Evolutionary conservation across 2,113 vertebrate species (phyloP).

Genomic region (Oxyura jamaicensis): DNA sequence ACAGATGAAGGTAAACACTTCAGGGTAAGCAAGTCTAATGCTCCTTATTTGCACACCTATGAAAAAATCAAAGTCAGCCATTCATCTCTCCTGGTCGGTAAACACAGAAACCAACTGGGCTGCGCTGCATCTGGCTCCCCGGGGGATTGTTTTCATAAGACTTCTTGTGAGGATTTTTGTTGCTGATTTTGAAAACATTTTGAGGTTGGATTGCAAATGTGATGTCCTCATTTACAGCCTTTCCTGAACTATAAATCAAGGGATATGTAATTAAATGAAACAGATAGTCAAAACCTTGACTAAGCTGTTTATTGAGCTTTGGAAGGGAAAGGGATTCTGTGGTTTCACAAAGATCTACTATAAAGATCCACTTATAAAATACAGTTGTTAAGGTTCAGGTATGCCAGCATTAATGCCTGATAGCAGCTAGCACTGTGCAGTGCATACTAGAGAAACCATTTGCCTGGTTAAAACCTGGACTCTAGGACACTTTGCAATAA

Average conservation of each 20-base stretch:
- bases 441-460: neutral
- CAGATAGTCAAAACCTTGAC: constrained; percentile 62
- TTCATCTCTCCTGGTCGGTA: constrained; percentile 61
- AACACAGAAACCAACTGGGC: constrained; percentile 34
- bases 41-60: constrained; percentile 56
- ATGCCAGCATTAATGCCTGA: neutral
- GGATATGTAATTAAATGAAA: constrained; percentile 54
- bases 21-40: constrained; percentile 52
- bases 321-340: constrained; percentile 27
- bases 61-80: constrained; percentile 64
- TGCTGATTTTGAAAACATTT: constrained; percentile 61
- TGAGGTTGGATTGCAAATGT: constrained; percentile 46
- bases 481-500: neutral
- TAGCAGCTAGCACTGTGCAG: neutral
- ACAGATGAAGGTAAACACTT: constrained; percentile 59
- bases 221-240: constrained; percentile 61
- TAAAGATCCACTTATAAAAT: constrained; percentile 39
- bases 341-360: constrained; percentile 27
- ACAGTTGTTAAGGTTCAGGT: neutral
- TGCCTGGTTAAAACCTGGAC: neutral
- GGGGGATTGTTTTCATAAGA: constrained; percentile 43
- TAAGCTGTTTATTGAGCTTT: constrained; percentile 55
- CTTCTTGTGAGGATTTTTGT: constrained; percentile 65
- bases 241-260: constrained; percentile 64
- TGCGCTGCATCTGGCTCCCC: neutral